Conservation (phyloP, 53 echinoderm and acorn worm genomes). For the Paracentrotus lividus region DNA sequence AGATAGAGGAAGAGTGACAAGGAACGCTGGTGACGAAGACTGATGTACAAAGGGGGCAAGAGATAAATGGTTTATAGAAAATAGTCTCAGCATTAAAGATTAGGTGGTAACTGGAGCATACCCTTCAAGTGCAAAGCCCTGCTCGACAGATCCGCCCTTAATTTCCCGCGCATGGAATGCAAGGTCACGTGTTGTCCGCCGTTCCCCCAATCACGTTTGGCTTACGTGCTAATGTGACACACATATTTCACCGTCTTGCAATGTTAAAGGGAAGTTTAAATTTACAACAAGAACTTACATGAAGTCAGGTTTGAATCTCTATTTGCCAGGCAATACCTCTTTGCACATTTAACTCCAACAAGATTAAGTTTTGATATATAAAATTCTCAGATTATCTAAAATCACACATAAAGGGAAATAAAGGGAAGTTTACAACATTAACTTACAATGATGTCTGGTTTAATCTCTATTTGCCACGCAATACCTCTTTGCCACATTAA, state of each 20-base stretch:
- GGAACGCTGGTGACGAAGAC: background rate
- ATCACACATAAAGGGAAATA: too few relatives aligned
- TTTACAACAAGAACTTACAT: too few relatives aligned
- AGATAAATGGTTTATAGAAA: background rate
- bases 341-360: too few relatives aligned
- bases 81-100: background rate
- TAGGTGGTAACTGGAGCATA: conserved; percentile 11
- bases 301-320: too few relatives aligned
- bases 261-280: background rate
- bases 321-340: too few relatives aligned
- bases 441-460: too few relatives aligned
- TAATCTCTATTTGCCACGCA: too few relatives aligned
- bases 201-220: conserved; percentile 33
- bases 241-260: conserved; percentile 34
- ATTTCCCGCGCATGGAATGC: conserved; percentile 41
- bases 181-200: conserved; percentile 13
- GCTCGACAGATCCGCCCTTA: conserved; percentile 38
- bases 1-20: background rate
- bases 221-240: conserved; percentile 32
- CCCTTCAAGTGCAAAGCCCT: conserved; percentile 43
- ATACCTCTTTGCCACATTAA: too few relatives aligned
- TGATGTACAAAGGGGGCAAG: background rate
- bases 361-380: too few relatives aligned
- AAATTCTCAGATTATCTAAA: too few relatives aligned
- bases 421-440: too few relatives aligned